Evolutionary conservation across 1,140 invertebrate genomes (phyloP).

Genomic region (Drosophila chauvacae): DNA sequence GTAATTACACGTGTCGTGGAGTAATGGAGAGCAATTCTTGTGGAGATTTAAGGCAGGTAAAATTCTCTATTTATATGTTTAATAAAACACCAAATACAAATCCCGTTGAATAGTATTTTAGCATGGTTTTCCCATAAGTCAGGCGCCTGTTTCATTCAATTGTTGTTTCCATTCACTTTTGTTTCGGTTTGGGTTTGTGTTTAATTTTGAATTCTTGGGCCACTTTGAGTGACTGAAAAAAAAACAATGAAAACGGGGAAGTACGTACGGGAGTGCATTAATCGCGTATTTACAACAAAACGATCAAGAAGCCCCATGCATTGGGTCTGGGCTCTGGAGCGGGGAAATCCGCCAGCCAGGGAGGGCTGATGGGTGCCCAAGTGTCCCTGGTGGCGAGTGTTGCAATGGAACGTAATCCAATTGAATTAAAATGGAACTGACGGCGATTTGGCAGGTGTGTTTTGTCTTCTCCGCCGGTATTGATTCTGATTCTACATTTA

Average conservation of each 20-base stretch:
- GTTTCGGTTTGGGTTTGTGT: neutral
- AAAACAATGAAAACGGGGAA: neutral
- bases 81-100: neutral
- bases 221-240: constrained; percentile 8
- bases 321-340: neutral
- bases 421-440: constrained; percentile 74
- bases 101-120: no score
- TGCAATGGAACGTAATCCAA: constrained; percentile 70
- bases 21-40: neutral
- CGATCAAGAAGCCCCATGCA: constrained; percentile 56
- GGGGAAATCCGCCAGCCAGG: neutral
- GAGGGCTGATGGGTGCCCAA: neutral
- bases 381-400: constrained; percentile 48
- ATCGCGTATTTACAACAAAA: constrained; percentile 58
- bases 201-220: constrained; percentile 15
- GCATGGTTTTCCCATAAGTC: constrained; percentile 3
- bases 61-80: neutral
- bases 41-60: neutral
- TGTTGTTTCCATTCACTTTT: constrained; percentile 11
- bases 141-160: constrained; percentile 2
- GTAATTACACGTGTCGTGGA: constrained; percentile 1
- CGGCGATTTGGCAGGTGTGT: constrained; percentile 46
- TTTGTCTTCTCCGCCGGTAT: constrained; percentile 36
- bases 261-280: constrained; percentile 47
- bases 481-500: constrained; percentile 61